These are phyloP conservation scores for Drosophila limbata DNA, from an alignment of 2,888 invertebrate genomes.

Conservation along the genomic window DNA sequence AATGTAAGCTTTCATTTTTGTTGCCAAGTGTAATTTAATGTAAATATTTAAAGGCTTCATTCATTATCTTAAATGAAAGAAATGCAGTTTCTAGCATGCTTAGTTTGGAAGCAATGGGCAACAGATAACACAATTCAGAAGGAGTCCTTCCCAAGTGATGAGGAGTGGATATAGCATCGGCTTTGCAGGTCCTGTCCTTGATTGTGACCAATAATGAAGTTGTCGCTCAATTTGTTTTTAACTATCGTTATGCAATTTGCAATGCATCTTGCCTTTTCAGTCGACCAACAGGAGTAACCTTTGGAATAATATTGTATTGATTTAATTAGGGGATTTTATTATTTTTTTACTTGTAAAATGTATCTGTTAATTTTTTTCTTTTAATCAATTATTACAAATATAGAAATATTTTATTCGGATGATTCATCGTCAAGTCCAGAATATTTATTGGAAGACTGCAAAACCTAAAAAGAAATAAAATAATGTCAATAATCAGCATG, in stretches of 20 bases:
- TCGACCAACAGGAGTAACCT: not conserved
- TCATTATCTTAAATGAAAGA: no score
- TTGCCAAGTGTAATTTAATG: no score
- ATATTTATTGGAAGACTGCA: constrained; percentile 92
- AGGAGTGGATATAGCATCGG: no score
- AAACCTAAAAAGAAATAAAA: constrained; percentile 87
- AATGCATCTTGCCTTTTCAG: not conserved
- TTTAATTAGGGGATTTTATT: constrained; percentile 52
- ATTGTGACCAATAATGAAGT: no score
- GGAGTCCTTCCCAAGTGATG: no score
- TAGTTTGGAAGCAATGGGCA: no score
- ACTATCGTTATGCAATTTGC: not conserved
- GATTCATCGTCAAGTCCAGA: constrained; percentile 89
- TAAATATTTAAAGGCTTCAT: no score
- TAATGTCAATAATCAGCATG: not conserved
- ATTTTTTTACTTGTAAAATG: constrained; percentile 49
- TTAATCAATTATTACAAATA: constrained; percentile 63
- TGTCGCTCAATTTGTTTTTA: not conserved
- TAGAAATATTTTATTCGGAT: constrained; percentile 84
- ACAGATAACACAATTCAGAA: no score
- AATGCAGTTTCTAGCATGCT: no score
- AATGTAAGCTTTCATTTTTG: no score
- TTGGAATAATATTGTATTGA: constrained; percentile 11
- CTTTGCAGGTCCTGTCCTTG: no score
- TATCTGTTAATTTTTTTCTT: constrained; percentile 60